A percentile compares a stretch with the other conserved stretches of the same genome.
These are phyloP conservation scores for Acrocephalus kingi DNA, from an alignment of 2,113 vertebrate species.

Conservation along the genomic window DNA sequence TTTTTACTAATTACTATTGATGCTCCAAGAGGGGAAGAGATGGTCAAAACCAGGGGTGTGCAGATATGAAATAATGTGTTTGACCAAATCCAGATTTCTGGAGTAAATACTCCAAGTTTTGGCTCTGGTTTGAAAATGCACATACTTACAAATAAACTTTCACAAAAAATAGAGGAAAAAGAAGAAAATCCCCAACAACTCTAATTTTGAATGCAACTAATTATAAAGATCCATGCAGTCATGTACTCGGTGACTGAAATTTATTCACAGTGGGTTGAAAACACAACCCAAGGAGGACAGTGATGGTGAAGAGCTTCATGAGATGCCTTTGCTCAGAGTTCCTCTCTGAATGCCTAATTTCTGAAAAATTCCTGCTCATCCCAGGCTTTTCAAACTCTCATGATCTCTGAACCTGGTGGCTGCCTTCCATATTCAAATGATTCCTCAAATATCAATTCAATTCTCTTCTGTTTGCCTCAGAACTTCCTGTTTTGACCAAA, in stretches of 20 bases:
- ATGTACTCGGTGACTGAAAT: neutral
- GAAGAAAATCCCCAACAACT: neutral
- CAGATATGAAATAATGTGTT: neutral
- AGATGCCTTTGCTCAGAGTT: neutral
- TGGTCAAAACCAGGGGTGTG: neutral
- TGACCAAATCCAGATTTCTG: neutral
- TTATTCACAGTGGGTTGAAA: neutral
- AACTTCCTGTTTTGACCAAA: neutral
- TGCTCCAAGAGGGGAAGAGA: neutral
- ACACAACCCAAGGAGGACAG: neutral
- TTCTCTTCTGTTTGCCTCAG: neutral
- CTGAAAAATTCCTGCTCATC: neutral
- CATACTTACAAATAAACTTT: neutral
- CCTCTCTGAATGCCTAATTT: neutral
- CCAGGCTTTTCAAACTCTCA: neutral
- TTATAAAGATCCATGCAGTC: neutral
- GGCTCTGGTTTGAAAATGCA: neutral
- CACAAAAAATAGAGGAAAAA: neutral
- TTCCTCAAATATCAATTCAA: neutral
- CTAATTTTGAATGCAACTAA: neutral
- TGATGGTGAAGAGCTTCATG: neutral
- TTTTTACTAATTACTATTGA: neutral
- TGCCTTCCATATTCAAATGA: neutral
- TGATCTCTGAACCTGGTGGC: neutral
- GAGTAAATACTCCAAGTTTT: neutral